Evolutionary conservation across 2,888 invertebrate species (phyloP).

Genomic region (Ceramica pisi): DNA sequence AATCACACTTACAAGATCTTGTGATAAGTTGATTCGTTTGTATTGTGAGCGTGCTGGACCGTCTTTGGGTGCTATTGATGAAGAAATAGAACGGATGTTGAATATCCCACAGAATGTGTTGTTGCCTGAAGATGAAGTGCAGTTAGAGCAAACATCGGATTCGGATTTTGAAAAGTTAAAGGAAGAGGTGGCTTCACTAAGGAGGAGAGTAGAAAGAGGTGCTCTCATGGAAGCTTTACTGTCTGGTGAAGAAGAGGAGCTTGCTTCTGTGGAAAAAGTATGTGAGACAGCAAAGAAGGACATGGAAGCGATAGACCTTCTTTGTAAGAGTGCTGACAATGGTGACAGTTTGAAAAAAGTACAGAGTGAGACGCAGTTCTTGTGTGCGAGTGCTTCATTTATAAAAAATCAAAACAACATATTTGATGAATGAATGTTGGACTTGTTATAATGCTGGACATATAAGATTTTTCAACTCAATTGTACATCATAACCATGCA

Average conservation of each 20-base stretch:
- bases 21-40: slow-evolving; percentile 82
- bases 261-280: slow-evolving; percentile 80
- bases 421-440: slow-evolving; percentile 50
- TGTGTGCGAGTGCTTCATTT: slow-evolving; percentile 81
- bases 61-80: slow-evolving; percentile 80
- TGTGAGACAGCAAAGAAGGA: slow-evolving; percentile 85
- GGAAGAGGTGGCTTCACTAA: slow-evolving; percentile 79
- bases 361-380: slow-evolving; percentile 77
- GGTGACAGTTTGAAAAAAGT: slow-evolving; percentile 73
- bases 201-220: slow-evolving; percentile 82
- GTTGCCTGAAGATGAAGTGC: slow-evolving; percentile 85
- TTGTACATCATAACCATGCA: background rate
- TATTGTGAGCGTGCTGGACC: slow-evolving; percentile 84
- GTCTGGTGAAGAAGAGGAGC: slow-evolving; percentile 82
- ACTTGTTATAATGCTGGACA: slow-evolving; percentile 30
- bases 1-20: slow-evolving; percentile 79
- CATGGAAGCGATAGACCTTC: slow-evolving; percentile 81
- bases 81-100: slow-evolving; percentile 82
- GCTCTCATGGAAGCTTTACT: slow-evolving; percentile 85
- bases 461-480: background rate
- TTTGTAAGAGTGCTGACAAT: slow-evolving; percentile 75
- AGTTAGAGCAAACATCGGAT: slow-evolving; percentile 79
- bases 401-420: slow-evolving; percentile 66
- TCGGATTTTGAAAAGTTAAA: slow-evolving; percentile 81
- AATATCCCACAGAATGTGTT: slow-evolving; percentile 83